Evolutionary conservation across 2,113 vertebrate genomes (phyloP), one percentile per base, ranked within the genome.

Genomic region (Calypte anna): DNA sequence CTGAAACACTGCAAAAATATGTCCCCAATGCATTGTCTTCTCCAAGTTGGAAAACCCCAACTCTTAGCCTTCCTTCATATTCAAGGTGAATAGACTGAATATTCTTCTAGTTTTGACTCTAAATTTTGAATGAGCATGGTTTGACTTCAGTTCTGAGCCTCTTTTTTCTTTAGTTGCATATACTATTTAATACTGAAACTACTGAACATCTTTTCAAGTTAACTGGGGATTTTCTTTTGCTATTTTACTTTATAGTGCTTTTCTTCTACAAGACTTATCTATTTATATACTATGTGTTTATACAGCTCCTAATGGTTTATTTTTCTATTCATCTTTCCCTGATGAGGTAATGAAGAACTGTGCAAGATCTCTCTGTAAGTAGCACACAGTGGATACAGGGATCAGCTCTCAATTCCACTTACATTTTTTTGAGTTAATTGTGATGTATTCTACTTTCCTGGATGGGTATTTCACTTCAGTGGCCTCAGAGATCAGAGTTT

Each of bases 381-480:
- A 53, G 10, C 58, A 58, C 22, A 19, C 9, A 58, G n/a, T 36
- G 17, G n/a, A 21, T 62, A 51, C 14, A 66, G 48, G n/a, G 50
- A 82, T 87, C 62, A 54, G 28, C 62, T 43, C 38, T 82, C 48
- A 57, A n/a, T 75, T 92, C 57, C 66, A 75, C 24, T 48, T 92
- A 28, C 9, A n/a, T 58, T 73, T 73, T 75, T 23, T 0, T 23
- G 24, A 74, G 31, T 64, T 82, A 64, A 46, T 78, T 72, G 50
- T 79, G 64, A 82, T 79, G 53, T 82, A 82, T 95, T 88, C 59
- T 55, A 69, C 62, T 69, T 85, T 66, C 67, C 90, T 76, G 63
- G 22, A 19, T 80, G 48, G 36, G 2, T 93, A 83, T 95, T 93
- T 95, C 63, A 91, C 79, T 88, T 86, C 50, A 88, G 43, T 90